phyloP scores from a whole-genome alignment of 2,888 invertebrate genomes.

The Stenoptilia bipunctidactyla region DNA sequence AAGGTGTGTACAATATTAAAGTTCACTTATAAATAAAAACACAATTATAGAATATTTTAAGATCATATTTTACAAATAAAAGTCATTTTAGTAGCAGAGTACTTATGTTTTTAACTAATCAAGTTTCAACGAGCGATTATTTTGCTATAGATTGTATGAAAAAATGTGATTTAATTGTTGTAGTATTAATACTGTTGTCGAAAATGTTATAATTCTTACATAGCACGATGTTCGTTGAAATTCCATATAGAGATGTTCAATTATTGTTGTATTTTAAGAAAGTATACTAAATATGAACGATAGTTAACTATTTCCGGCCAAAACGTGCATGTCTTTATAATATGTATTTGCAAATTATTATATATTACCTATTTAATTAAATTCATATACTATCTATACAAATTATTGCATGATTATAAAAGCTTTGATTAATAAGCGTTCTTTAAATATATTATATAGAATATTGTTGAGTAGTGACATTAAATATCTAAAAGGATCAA shows the following conservation, averaged over 20 bases:
- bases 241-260: conserved; percentile 57
- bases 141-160: conserved; percentile 44
- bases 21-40: conserved; percentile 45
- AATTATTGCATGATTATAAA: conserved; percentile 38
- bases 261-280: conserved; percentile 61
- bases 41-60: conserved; percentile 56
- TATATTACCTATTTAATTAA: conserved; percentile 8
- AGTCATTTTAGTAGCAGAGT: conserved; percentile 50
- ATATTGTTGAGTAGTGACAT: conserved; percentile 27
- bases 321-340: conserved; percentile 44
- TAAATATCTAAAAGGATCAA: conserved; percentile 39
- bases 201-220: conserved; percentile 48
- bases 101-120: conserved; percentile 34
- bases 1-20: conserved; percentile 66
- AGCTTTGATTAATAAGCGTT: conserved; percentile 32
- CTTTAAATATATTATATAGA: conserved; percentile 17
- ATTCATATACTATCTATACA: conserved; percentile 36
- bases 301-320: conserved; percentile 61
- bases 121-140: conserved; percentile 34
- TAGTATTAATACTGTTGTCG: conserved; percentile 55
- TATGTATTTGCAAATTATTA: conserved; percentile 50
- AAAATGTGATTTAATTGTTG: conserved; percentile 68
- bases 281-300: conserved; percentile 46
- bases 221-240: conserved; percentile 53
- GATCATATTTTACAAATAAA: conserved; percentile 47